Evolutionary conservation across 2,888 invertebrate species (phyloP), one percentile per base, ranked within the genome.

Genomic region (Aleiodes leptofemur): DNA sequence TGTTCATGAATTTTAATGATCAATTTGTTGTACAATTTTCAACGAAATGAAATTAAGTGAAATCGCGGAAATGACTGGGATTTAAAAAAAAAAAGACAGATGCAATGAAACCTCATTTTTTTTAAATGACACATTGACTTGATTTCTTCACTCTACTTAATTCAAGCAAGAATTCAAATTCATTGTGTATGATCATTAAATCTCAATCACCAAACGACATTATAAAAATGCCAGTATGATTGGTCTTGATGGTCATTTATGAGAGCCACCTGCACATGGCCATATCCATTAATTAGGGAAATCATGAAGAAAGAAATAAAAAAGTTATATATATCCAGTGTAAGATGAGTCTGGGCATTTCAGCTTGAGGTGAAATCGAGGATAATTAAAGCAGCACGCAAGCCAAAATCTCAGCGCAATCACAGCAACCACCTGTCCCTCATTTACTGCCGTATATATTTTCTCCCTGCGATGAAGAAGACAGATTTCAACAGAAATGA

Each of bases 381-480:
- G 64, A 64, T 64, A 64, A 64, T 64, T 64, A 64, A 64, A 64
- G 64, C 64, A 64, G 64, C 64, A 64, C 64, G 64, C 64, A 64
- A 64, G 14, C 43, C 43, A 64, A 64, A 64, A 43, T 48, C 48
- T 23, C 43, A 43, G 64, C 51, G 56, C 13, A 72, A 34, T 64
- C 66, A 59, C 66, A 13, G 73, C 56, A 73, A 14, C 48, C 64
- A 73, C 68, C 59, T 57, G 57, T 69, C 38, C 50, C 69, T 57
- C 69, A 31, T 66, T 56, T 34, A 73, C 11, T 56, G 59, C 43
- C 29, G 57, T 56, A 23, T 70, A 14, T 64, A 57, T 68, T 51
- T 16, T 23, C 16, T 23, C 55, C 55, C 43, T 43, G 16, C 16
- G 16, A 11, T 48, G 16, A 48, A 64, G 13, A 29, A 48, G 14